These are phyloP conservation scores for Sarcophaga peregrina DNA, from an alignment of 1,140 invertebrate genomes.

Conservation along the genomic window DNA sequence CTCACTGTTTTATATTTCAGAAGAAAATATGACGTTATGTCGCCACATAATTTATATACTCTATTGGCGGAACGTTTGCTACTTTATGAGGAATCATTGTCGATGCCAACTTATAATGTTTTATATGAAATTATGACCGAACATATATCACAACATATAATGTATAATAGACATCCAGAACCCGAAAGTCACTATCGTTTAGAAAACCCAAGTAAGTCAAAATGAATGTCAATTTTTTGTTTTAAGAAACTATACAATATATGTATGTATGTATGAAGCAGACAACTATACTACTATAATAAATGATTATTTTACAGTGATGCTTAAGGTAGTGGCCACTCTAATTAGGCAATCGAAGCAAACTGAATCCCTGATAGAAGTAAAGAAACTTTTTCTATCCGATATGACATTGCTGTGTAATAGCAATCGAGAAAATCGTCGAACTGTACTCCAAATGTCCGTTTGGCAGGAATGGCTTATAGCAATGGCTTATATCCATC, in stretches of 20 bases:
- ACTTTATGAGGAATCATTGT: slow-evolving; percentile 88
- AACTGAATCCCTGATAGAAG: slow-evolving; percentile 88
- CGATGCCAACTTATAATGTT: slow-evolving; percentile 96
- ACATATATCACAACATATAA: slow-evolving; percentile 93
- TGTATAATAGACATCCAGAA: slow-evolving; percentile 91
- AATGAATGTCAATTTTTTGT: not conserved
- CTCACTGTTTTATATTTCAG: slow-evolving; percentile 67
- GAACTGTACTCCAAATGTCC: slow-evolving; percentile 98
- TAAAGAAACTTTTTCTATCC: slow-evolving; percentile 96
- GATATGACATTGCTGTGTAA: slow-evolving; percentile 98
- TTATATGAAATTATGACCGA: slow-evolving; percentile 99
- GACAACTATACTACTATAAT: not conserved
- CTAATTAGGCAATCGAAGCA: slow-evolving; percentile 96
- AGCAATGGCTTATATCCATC: slow-evolving; percentile 97
- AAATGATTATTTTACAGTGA: slow-evolving; percentile 78
- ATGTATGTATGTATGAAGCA: not conserved
- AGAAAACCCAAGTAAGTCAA: slow-evolving; percentile 93
- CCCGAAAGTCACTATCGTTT: slow-evolving; percentile 94
- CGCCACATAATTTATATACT: slow-evolving; percentile 97
- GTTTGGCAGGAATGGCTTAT: slow-evolving; percentile 99
- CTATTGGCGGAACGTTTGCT: slow-evolving; percentile 92
- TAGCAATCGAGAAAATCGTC: slow-evolving; percentile 95
- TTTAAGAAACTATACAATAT: not conserved
- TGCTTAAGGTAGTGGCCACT: slow-evolving; percentile 98
- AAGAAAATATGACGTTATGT: slow-evolving; percentile 98